Evolutionary conservation across 2,113 vertebrate genomes (phyloP).

Genomic region (Strix uralensis): DNA sequence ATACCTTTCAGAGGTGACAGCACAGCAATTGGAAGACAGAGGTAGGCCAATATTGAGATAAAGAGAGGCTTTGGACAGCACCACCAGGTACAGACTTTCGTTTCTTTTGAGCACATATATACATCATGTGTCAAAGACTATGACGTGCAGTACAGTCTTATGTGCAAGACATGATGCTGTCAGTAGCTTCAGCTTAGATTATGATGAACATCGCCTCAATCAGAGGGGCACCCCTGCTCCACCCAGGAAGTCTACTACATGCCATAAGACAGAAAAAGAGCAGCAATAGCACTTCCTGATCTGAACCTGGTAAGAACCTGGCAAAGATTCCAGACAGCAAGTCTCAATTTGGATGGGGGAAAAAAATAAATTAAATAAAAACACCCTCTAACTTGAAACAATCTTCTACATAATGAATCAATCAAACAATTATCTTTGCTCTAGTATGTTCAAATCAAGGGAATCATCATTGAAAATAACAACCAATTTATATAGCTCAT

Average conservation of each 20-base stretch:
- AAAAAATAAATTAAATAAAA: neutral
- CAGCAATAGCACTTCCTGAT: neutral
- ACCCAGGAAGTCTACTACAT: neutral
- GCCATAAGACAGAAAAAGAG: neutral
- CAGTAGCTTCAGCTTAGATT: neutral
- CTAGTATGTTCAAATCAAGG: constrained; percentile 53
- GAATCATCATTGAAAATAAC: constrained; percentile 47
- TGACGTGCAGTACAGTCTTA: neutral
- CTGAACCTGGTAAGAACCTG: neutral
- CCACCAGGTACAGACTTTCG: neutral
- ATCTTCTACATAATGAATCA: constrained; percentile 61
- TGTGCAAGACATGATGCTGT: accelerated
- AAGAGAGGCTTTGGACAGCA: neutral
- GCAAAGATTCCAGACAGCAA: neutral
- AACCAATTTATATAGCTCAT: constrained; percentile 54
- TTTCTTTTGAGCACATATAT: neutral
- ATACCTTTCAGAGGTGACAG: neutral
- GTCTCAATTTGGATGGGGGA: neutral
- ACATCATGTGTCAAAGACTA: neutral
- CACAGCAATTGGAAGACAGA: neutral
- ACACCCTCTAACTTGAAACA: constrained; percentile 27
- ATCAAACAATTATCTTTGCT: constrained; percentile 53
- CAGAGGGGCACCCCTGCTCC: neutral
- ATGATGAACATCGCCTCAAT: neutral
- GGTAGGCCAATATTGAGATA: neutral